Evolutionary conservation across 37 sponge, comb jelly and placozoan genomes (phyloP).

Genomic region (Lycopodina hypogea): DNA sequence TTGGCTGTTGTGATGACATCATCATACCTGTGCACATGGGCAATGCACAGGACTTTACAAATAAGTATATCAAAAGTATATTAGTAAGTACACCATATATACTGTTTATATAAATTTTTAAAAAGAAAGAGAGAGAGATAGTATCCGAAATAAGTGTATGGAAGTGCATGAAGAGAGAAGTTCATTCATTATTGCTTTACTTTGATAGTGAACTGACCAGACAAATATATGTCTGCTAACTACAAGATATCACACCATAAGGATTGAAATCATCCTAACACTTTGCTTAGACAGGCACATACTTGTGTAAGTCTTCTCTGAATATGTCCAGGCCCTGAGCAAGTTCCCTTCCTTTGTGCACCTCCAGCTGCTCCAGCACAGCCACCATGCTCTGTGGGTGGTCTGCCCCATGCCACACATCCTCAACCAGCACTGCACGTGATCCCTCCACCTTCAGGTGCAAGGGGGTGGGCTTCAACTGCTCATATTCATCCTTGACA

Average conservation of each 20-base stretch:
- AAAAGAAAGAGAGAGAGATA: no score
- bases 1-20: not conserved
- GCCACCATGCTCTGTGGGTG: constrained; percentile 19
- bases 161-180: no score
- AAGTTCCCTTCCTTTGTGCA: constrained; percentile 43
- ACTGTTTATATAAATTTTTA: not conserved
- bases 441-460: constrained; percentile 46
- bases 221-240: no score
- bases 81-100: not conserved
- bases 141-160: no score
- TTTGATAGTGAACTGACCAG: no score
- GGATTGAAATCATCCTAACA: no score
- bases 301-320: not conserved
- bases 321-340: constrained; percentile 17
- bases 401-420: constrained; percentile 3
- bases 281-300: no score
- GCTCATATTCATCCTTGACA: constrained; percentile 56
- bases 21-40: not conserved
- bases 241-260: no score
- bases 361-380: constrained; percentile 1
- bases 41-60: no score
- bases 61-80: no score
- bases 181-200: no score
- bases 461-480: constrained; percentile 40
- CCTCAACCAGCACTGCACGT: constrained; percentile 25